Evolutionary conservation across 2,888 invertebrate species (phyloP), one percentile per base, ranked within the genome.

Genomic region (Diploptera punctata): DNA sequence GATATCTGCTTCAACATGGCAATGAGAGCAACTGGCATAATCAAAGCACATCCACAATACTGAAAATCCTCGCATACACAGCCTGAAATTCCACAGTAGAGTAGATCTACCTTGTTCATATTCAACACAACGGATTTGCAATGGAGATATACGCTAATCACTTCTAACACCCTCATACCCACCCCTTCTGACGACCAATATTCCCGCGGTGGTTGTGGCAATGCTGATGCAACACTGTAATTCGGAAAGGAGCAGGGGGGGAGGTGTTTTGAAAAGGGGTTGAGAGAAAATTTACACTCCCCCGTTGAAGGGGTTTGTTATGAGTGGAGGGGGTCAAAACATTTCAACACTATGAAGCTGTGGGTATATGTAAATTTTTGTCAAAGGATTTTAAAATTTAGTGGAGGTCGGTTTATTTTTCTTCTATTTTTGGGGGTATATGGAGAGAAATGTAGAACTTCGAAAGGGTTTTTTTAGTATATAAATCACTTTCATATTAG

Each of bases 111-210:
- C 67, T 72, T 67, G 68, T 72, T 68, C 72, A 72, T 72, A 72
- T 68, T 72, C 72, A 68, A 62, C 72, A 68, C 68, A 62, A 49
- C 61, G 68, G 72, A 72, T 72, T 72, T 72, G 72, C 72, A 72
- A 72, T 72, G 72, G 72, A 72, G 72, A 72, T 72, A 49, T 68
- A 68, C 57, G 72, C 62, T 72, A 72, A 72, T 72, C 60, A 72
- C 69, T 38, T 47, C 65, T 44, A 44, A 47, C 65, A 29, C 65
- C 65, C 61, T 33, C 31, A 31, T 18, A 24, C 33, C 33, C 61
- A 19, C 61, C 38, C 61, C 24, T 18, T 38, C 44, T 26, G n/a
- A 47, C 47, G 18, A 18, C 65, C 65, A 65, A 65, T 65, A 65
- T 38, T 65, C 65, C 26, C 47, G 18, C 57, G 57, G 24, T 54